phyloP scores from a whole-genome alignment of 2,888 invertebrate species.

The Anodontia alba region DNA sequence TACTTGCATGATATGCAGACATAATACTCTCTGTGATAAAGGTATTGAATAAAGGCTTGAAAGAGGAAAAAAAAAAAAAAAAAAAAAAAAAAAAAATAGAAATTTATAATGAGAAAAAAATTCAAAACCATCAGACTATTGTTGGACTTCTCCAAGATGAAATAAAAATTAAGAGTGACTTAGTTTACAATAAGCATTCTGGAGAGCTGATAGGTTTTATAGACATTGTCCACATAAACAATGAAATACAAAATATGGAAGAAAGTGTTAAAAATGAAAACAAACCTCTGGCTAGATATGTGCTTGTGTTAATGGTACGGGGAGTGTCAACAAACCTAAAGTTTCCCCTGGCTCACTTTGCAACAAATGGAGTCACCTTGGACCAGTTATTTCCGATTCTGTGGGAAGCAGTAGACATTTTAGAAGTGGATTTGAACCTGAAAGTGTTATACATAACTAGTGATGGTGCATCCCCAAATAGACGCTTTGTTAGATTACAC shows the following conservation, averaged over 20 bases:
- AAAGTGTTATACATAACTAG: slow-evolving; percentile 46
- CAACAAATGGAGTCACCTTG: slow-evolving; percentile 46
- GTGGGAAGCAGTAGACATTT: slow-evolving; percentile 51
- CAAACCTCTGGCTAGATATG: slow-evolving; percentile 33
- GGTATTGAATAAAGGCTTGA: too few species aligned
- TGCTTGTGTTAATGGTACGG: slow-evolving; percentile 47
- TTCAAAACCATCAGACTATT: neutral
- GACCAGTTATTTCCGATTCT: slow-evolving; percentile 58
- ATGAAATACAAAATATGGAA: neutral
- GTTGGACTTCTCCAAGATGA: slow-evolving; percentile 44
- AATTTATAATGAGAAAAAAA: too few species aligned
- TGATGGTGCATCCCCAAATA: slow-evolving; percentile 60
- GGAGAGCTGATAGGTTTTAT: slow-evolving; percentile 57
- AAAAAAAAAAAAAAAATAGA: too few species aligned
- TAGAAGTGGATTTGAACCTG: slow-evolving; percentile 40
- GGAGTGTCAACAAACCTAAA: slow-evolving; percentile 38
- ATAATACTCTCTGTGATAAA: too few species aligned
- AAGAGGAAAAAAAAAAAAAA: too few species aligned
- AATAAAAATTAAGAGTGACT: slow-evolving; percentile 50
- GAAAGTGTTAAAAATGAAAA: neutral
- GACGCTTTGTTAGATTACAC: slow-evolving; percentile 50
- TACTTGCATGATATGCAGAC: too few species aligned
- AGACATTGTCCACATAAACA: slow-evolving; percentile 29
- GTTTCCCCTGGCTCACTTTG: slow-evolving; percentile 54
- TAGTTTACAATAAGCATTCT: slow-evolving; percentile 56